These are phyloP conservation scores for Heteronetta atricapilla DNA, from an alignment of 2,113 vertebrate species.

Conservation along the genomic window DNA sequence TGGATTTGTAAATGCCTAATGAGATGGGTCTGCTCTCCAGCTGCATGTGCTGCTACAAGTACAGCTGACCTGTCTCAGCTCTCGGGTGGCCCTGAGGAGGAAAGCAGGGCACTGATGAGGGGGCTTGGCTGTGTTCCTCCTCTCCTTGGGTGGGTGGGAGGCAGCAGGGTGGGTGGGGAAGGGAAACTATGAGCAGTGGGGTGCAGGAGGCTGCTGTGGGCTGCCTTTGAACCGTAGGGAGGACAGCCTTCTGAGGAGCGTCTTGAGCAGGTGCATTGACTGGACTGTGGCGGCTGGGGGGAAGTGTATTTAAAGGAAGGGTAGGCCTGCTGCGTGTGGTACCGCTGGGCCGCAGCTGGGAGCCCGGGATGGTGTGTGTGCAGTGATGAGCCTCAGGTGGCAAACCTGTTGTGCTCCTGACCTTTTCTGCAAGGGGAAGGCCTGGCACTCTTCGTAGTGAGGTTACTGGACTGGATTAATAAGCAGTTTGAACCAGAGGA, in stretches of 20 bases:
- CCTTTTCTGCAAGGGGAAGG: neutral
- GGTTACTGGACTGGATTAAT: neutral
- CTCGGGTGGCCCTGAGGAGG: neutral
- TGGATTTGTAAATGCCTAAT: neutral
- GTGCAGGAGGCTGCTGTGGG: neutral
- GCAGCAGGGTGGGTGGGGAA: neutral
- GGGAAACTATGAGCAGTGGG: neutral
- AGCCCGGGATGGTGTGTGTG: rapidly evolving
- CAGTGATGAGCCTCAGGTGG: neutral
- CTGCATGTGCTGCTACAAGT: neutral
- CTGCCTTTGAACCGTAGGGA: neutral
- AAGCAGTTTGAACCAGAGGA: neutral
- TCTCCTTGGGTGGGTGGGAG: rapidly evolving
- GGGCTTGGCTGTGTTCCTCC: neutral
- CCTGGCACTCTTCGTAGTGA: neutral
- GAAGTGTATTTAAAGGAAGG: neutral
- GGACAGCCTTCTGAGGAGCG: neutral
- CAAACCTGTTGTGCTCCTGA: neutral
- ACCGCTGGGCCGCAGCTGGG: neutral
- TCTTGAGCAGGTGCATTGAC: neutral
- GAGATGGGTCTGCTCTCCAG: conserved; percentile 26
- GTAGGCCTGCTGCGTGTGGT: rapidly evolving
- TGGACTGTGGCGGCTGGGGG: neutral
- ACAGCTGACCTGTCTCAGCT: neutral
- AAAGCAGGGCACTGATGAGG: neutral